Base-by-base conservation (phyloP, 2,113 vertebrate species). In the Elachura formosa region DNA sequence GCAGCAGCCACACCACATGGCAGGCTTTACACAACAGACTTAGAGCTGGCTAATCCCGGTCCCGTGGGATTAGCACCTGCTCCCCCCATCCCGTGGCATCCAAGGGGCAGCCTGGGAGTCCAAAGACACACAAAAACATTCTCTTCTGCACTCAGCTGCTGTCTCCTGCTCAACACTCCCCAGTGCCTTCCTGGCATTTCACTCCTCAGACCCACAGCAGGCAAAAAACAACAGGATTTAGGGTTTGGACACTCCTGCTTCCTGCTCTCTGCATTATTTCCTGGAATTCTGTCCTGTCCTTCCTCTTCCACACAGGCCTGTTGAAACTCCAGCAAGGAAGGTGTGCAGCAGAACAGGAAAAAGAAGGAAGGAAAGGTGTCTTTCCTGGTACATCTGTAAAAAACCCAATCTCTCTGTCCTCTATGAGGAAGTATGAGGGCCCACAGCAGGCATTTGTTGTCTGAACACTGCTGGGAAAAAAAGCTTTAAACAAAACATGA, bases 1-100 rank as follows among this genome's bases (percentile, higher is more conserved):
- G 17, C 5, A 56, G 3, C 40, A 74, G 48, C 92, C 97, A 97
- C 97, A 96, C 64, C 62, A 90, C 95, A 92, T 95, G 96, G 87
- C 91, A 90, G 82, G 16, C 76, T 96, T 96, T 90, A 90, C 1
- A 2, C 18, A 93, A 94, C 52, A 86, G 41, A 52, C 6, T 67
- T 43, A 23, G 9, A 17, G 6, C 31, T 6, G 1, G 3, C 31
- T 87, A 61, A 66, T 56, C 28, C 33, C 0, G 2, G 28, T 58
- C n/a, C 78, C 1, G 0, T 20, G 62, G 71, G 78, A 89, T 89
- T 89, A 89, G 78, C 87, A 41, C 34, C 71, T 62, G 62, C 54
- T 82, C 21, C 41, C 36, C 29, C 38, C 29, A 11, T 23, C 46
- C 49, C 2, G 3, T 12, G 34, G 54, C 54, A 61, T 18, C 11